Conservation (phyloP, 1,140 invertebrate genomes). For the Eulimnadia texana region DNA sequence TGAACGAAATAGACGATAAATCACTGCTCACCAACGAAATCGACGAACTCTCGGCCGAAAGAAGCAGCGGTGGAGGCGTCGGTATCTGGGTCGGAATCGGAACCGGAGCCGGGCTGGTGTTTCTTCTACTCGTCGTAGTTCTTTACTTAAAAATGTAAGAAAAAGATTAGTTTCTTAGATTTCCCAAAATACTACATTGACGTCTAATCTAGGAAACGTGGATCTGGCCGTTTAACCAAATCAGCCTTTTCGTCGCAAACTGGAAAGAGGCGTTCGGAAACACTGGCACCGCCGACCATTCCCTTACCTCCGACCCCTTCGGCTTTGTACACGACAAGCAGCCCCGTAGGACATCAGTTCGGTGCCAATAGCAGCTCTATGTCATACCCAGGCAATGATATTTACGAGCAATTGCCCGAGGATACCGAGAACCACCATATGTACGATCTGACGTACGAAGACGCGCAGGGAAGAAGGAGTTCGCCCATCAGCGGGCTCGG, state of each 20-base stretch:
- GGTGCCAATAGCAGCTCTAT: background rate
- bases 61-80: constrained; percentile 16
- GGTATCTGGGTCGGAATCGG: constrained; percentile 28
- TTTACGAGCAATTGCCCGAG: constrained; percentile 7
- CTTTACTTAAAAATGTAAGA: constrained; percentile 29
- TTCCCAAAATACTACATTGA: background rate
- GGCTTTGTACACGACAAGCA: constrained; percentile 3
- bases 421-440: constrained; percentile 14
- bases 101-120: constrained; percentile 27
- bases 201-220: constrained; percentile 9
- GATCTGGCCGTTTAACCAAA: constrained; percentile 7
- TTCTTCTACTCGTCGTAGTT: constrained; percentile 26
- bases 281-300: constrained; percentile 11
- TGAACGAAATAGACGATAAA: constrained; percentile 21
- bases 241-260: background rate
- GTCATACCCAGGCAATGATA: constrained; percentile 5
- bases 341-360: constrained; percentile 10
- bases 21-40: background rate
- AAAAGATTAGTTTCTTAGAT: background rate
- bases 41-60: background rate
- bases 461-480: background rate
- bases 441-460: constrained; percentile 16
- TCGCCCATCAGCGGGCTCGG: background rate
- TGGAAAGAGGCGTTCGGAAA: constrained; percentile 2
- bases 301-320: constrained; percentile 11